Base-by-base conservation (phyloP, 2,888 invertebrate genomes). In the Allygus modestus region DNA sequence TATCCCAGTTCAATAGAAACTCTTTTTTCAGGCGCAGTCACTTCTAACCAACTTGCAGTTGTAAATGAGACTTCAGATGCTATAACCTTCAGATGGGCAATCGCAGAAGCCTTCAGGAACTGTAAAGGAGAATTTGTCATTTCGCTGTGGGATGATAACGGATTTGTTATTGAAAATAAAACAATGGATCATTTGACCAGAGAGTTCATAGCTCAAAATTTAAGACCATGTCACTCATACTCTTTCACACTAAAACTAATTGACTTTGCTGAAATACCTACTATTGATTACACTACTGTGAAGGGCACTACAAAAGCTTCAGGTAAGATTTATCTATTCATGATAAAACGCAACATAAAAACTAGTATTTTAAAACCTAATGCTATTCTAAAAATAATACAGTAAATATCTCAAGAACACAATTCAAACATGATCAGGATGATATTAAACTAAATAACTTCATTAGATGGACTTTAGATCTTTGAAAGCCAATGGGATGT, bases 301-400 rank as follows among this genome's bases (percentile, higher is more conserved):
- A 31, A 28, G 4, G 31, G 0, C 31, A 65, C 28, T 4, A 65
- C 65, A 65, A 65, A 65, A 28, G 65, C 65, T 2, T 26, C 65
- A 28, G 65, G 65, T 65, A 65, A 65, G 2, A 23, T 54, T 11
- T n/a, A n/a, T n/a, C n/a, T n/a, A n/a, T n/a, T n/a, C n/a, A n/a
- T n/a, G n/a, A n/a, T n/a, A n/a, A n/a, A n/a, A n/a, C n/a, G n/a
- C n/a, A n/a, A n/a, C n/a, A n/a, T n/a, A n/a, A n/a, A n/a, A n/a
- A n/a, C n/a, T n/a, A n/a, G n/a, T n/a, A n/a, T n/a, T n/a, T n/a
- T n/a, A n/a, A n/a, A n/a, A n/a, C n/a, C n/a, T n/a, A n/a, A n/a
- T n/a, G n/a, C n/a, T n/a, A n/a, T n/a, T n/a, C n/a, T n/a, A n/a
- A n/a, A n/a, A n/a, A n/a, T n/a, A n/a, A n/a, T n/a, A n/a, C n/a